These are phyloP conservation scores for Geophilus truncorum DNA, from an alignment of 2,888 invertebrate genomes.

Conservation along the genomic window DNA sequence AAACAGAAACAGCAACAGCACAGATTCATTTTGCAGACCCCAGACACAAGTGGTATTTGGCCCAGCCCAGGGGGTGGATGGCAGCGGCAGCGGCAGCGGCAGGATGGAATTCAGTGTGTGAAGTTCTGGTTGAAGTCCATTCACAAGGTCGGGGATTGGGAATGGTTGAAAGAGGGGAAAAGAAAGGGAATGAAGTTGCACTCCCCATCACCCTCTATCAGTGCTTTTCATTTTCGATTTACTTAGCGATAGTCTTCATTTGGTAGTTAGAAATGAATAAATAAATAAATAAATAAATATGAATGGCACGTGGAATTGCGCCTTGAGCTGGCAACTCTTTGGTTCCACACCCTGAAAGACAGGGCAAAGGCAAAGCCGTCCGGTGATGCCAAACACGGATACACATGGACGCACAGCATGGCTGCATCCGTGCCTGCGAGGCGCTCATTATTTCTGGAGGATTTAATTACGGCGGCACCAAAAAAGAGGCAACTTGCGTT, in stretches of 20 bases:
- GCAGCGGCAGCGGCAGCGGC: not conserved
- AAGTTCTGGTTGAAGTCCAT: slow-evolving; percentile 20
- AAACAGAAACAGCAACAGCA: no score
- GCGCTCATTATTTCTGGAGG: slow-evolving; percentile 17
- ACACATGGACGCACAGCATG: slow-evolving; percentile 21
- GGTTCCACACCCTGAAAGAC: not conserved
- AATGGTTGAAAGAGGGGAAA: not conserved
- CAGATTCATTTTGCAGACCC: not conserved
- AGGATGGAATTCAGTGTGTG: slow-evolving; percentile 9
- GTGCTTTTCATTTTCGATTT: not conserved
- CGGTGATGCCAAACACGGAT: slow-evolving; percentile 17
- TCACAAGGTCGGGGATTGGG: slow-evolving; percentile 22
- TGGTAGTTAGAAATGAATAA: no score
- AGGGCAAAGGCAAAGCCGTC: not conserved
- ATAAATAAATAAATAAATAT: not conserved
- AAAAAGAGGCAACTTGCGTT: not conserved
- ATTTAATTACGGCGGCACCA: slow-evolving; percentile 21
- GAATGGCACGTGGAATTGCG: not conserved
- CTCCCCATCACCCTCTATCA: not conserved
- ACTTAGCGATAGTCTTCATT: no score
- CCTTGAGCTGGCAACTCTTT: not conserved
- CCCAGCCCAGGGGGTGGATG: not conserved
- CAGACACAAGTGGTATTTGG: no score
- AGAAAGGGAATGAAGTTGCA: not conserved
- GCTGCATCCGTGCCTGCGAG: slow-evolving; percentile 14